These are phyloP conservation scores for Castor canadensis DNA, from an alignment of 2,113 vertebrate genomes.

Conservation along the genomic window DNA sequence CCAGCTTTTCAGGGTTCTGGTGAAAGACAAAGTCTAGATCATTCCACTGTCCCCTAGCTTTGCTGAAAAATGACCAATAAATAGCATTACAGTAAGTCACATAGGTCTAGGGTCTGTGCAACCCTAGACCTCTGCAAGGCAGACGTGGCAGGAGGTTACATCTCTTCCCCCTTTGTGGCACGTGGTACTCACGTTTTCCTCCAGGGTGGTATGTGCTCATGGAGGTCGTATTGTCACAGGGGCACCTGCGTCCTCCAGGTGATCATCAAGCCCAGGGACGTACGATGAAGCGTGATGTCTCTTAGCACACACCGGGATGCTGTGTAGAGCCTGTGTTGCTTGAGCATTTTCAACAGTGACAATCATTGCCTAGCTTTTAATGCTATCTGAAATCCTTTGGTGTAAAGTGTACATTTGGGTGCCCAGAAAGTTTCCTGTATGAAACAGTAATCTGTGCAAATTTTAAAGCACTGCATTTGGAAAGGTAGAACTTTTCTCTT, in stretches of 20 bases:
- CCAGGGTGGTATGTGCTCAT: not conserved
- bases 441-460: not conserved
- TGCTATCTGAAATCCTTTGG: not conserved
- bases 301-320: not conserved
- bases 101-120: not conserved
- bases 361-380: not conserved
- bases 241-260: not conserved
- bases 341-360: not conserved
- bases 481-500: constrained; percentile 10
- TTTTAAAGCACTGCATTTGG: not conserved
- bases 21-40: not conserved
- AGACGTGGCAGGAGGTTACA: not conserved
- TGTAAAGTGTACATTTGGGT: constrained; percentile 5
- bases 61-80: not conserved
- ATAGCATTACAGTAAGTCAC: not conserved
- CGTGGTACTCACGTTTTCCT: not conserved
- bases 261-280: not conserved
- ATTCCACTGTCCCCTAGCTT: not conserved
- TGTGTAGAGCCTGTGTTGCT: not conserved
- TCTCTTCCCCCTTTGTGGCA: not conserved
- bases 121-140: not conserved
- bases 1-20: not conserved
- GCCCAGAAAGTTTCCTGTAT: not conserved
- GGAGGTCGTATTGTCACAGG: not conserved
- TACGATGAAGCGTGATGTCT: not conserved